Base-by-base conservation (phyloP, 2,888 invertebrate species). In the Tachina lurida region DNA sequence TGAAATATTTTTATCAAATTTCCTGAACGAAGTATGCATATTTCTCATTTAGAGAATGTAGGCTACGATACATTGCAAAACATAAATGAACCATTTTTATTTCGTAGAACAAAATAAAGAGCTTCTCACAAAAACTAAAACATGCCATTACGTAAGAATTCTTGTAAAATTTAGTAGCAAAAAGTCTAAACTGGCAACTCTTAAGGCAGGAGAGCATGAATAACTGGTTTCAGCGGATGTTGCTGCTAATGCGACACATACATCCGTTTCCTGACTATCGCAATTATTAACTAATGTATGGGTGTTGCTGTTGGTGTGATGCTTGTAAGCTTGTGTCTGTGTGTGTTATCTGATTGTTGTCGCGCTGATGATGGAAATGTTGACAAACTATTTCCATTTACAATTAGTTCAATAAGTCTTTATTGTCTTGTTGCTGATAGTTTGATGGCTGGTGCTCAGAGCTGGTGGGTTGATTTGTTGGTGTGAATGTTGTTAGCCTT, bases 311-410 rank as follows among this genome's bases (percentile, higher is more conserved):
- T 31, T 31, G 31, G 5, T 31, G 31, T 31, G 7, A 31, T 31
- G 31, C 31, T 31, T 7, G 31, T 31, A 31, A 31, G 31, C 31
- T 31, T 31, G 41, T 54, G 63, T 31, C 10, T 43, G 43, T 52
- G 63, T 31, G 15, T 47, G 31, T 54, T 63, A 22, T 31, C 9
- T 52, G 43, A 22, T n/a, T 68, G 47, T 67, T 65, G 56, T 67
- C 22, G 49, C 22, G 49, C 10, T 74, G 82, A 47, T 68, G 82
- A 82, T 79, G 71, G 67, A 65, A 83, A 54, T 67, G 83, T 80
- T 86, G 86, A 73, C 71, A 83, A 86, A 86, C 83, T 86, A 83
- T 86, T 77, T 84, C 77, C 86, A 86, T 86, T 86, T 62, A 60
- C 84, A 84, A 87, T 87, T 87, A 84, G 87, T 87, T 84, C 71